Conservation (phyloP, 2,797 vertebrate genomes). For the Acomys russatus region DNA sequence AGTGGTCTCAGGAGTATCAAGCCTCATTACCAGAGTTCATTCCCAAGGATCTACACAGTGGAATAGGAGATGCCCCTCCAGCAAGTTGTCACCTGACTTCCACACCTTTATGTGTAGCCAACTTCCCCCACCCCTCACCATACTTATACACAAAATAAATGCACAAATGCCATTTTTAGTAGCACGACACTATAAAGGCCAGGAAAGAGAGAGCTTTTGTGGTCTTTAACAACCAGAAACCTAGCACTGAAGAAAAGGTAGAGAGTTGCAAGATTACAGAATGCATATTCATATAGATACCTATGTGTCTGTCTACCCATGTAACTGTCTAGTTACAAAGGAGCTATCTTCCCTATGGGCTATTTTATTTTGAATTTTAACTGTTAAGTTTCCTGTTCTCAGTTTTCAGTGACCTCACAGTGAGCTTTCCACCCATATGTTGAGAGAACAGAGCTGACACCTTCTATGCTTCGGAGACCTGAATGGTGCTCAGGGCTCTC, state of each 20-base stretch:
- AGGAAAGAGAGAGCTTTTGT: background rate
- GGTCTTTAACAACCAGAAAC: background rate
- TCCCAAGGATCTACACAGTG: background rate
- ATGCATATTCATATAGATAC: background rate
- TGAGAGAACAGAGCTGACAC: slow-evolving; percentile 87
- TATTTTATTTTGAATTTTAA: slow-evolving; percentile 56
- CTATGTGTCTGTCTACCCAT: background rate
- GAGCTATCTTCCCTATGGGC: background rate
- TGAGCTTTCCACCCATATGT: slow-evolving; percentile 87
- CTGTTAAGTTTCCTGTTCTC: slow-evolving; percentile 79
- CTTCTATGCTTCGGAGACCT: slow-evolving; percentile 85
- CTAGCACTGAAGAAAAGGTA: background rate
- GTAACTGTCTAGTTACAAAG: slow-evolving; percentile 35
- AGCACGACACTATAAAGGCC: background rate
- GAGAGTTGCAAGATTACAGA: background rate
- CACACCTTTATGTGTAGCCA: background rate
- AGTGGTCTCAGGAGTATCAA: background rate
- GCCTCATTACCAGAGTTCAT: background rate
- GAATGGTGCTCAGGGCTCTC: slow-evolving; percentile 92
- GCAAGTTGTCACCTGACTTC: background rate
- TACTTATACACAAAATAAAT: background rate
- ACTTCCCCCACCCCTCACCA: background rate
- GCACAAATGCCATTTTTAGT: background rate
- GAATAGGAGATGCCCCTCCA: background rate
- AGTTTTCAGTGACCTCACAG: slow-evolving; percentile 86